These are phyloP conservation scores for Heloderma charlesbogerti DNA, from an alignment of 2,113 vertebrate species.

Conservation along the genomic window DNA sequence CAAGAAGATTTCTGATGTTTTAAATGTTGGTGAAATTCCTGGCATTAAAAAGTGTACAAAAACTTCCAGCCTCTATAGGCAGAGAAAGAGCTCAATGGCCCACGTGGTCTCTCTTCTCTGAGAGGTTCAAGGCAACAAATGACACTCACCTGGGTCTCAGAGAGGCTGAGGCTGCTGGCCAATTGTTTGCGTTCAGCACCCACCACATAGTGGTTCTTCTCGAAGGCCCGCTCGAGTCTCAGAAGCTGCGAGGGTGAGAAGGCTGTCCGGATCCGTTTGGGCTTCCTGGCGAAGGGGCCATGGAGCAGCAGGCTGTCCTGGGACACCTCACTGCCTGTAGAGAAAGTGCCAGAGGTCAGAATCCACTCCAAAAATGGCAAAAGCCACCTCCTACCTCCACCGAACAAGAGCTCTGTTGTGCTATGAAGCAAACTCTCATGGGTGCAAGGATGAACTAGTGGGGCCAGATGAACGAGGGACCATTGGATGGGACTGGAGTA, in stretches of 20 bases:
- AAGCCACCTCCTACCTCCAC: not conserved
- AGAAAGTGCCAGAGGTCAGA: not conserved
- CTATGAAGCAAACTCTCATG: no score
- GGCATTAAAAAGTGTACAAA: no score
- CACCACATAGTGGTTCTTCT: conserved; percentile 98
- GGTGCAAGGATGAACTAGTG: not conserved
- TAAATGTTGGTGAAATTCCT: no score
- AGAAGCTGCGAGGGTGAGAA: conserved; percentile 97
- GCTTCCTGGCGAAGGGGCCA: conserved; percentile 94
- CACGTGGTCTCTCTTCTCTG: not conserved
- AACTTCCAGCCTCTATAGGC: no score
- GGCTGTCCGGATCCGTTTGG: conserved; percentile 97
- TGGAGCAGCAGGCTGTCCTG: conserved; percentile 95
- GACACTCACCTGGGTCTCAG: conserved; percentile 90
- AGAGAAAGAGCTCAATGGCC: no score
- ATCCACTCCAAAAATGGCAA: accelerated
- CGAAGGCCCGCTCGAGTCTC: conserved; percentile 93
- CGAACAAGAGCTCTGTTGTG: not conserved
- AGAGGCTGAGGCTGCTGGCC: conserved; percentile 93
- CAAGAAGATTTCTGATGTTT: not conserved
- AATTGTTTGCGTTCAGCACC: conserved; percentile 96
- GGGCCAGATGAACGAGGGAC: not conserved
- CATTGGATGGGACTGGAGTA: no score
- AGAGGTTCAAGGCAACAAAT: accelerated
- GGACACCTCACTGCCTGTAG: conserved; percentile 88